Evolutionary conservation across 2,113 vertebrate species (phyloP), one percentile per base, ranked within the genome.

Genomic region (Centrocercus urophasianus): DNA sequence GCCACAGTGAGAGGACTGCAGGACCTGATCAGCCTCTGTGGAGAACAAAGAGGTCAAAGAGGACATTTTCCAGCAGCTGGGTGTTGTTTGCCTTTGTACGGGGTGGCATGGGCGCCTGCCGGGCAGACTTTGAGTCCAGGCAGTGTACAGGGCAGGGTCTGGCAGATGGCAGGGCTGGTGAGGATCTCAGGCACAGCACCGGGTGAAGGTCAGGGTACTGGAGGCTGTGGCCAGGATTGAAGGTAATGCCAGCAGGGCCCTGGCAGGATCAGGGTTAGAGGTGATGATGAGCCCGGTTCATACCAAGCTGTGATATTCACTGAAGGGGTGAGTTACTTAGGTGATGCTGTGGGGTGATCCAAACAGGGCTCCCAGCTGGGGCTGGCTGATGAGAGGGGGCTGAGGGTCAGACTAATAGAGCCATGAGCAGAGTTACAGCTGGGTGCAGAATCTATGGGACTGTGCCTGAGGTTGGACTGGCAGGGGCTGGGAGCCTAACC

Each of bases 401-500:
- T 28, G 30, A 40, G 63, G 38, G 11, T 21, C n/a, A 22, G 57
- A 69, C 18, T 24, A 21, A 34, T 22, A 22, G 47, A 8, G 56
- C 69, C 22, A 20, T 5, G 42, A 14, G 45, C 16, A 48, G 54
- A 42, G 8, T 12, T 15, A 6, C 45, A 40, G 66, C 22, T 34
- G 77, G 30, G 4, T 15, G 38, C 21, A 38, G 84, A 28, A 71
- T 50, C 21, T 48, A 13, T 0, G 0, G 57, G 61, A 13, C 0
- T 0, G 38, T 0, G 0, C 0, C 1, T 6, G 4, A 52, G 84
- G 50, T 43, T 79, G 59, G 0, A 13, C 34, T 36, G n/a, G 15
- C 50, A 47, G 22, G 32, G 24, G 30, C 36, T 19, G 2, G 8
- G 0, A 15, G 12, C 16, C 43, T 54, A 43, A 38, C 43, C 2